These are phyloP conservation scores for Muscina levida DNA, from an alignment of 2,888 invertebrate genomes.

Conservation along the genomic window DNA sequence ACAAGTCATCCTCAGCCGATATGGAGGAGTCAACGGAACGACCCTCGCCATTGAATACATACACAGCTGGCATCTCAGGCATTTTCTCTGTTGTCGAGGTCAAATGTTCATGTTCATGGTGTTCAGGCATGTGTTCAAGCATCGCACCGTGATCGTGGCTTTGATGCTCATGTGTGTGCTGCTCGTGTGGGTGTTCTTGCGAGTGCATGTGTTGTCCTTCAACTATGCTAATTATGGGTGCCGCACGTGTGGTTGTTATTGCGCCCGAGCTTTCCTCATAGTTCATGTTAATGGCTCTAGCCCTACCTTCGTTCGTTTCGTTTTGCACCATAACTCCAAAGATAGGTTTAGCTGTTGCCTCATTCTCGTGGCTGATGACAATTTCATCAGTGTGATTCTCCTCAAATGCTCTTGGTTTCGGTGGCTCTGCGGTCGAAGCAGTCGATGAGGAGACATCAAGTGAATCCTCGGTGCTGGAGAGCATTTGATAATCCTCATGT, in stretches of 20 bases:
- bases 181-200: slow-evolving; percentile 46
- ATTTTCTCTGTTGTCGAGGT: slow-evolving; percentile 62
- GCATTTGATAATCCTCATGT: slow-evolving; percentile 77
- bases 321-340: slow-evolving; percentile 34
- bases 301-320: slow-evolving; percentile 70
- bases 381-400: slow-evolving; percentile 66
- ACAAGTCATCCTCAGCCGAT: slow-evolving; percentile 67
- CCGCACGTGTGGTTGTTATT: slow-evolving; percentile 55
- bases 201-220: slow-evolving; percentile 71
- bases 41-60: slow-evolving; percentile 74
- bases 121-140: slow-evolving; percentile 44
- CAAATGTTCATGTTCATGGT: slow-evolving; percentile 56
- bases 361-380: slow-evolving; percentile 72
- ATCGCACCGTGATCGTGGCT: slow-evolving; percentile 54
- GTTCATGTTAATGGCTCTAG: slow-evolving; percentile 76
- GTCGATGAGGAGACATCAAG: slow-evolving; percentile 59
- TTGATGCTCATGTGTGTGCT: slow-evolving; percentile 41
- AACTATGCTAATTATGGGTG: slow-evolving; percentile 73
- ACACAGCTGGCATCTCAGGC: slow-evolving; percentile 65
- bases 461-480: slow-evolving; percentile 72
- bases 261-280: slow-evolving; percentile 45
- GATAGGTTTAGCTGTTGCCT: slow-evolving; percentile 71
- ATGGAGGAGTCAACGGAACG: slow-evolving; percentile 70
- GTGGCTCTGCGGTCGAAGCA: slow-evolving; percentile 66
- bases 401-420: slow-evolving; percentile 51